Conservation (phyloP, 2,888 invertebrate species). For the Petrolisthes cinctipes region DNA sequence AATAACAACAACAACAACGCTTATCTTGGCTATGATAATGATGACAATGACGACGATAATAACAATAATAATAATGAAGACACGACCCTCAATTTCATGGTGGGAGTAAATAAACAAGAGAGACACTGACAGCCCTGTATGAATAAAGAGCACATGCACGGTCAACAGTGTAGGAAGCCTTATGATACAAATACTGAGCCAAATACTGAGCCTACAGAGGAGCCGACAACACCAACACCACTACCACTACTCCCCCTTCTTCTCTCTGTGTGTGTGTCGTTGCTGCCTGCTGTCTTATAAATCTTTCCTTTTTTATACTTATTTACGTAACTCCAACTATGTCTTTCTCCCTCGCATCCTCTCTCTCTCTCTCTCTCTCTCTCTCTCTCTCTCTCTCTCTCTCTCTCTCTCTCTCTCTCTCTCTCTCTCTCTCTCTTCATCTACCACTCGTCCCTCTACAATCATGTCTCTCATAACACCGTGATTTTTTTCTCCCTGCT, state of each 20-base stretch:
- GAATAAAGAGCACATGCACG: neutral
- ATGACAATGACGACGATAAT: no score
- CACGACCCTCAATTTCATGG: no score
- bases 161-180: neutral
- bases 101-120: no score
- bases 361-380: neutral
- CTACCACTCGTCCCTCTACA: neutral
- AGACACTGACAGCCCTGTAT: no score
- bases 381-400: neutral
- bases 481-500: neutral
- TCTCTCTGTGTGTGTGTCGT: neutral
- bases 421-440: neutral
- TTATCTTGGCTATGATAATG: no score
- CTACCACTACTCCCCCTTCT: neutral
- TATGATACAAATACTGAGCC: neutral
- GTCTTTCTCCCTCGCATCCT: neutral
- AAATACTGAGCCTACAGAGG: no score
- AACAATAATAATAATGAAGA: no score
- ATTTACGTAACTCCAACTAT: no score
- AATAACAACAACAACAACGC: no score
- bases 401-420: conserved; percentile 1
- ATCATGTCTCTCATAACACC: neutral
- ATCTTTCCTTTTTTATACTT: no score
- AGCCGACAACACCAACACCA: neutral
- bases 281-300: no score